A percentile compares a stretch with the other conserved stretches of the same genome.
Evolutionary conservation across 2,113 vertebrate genomes (phyloP).

Genomic region (Oncorhynchus gorbuscha): DNA sequence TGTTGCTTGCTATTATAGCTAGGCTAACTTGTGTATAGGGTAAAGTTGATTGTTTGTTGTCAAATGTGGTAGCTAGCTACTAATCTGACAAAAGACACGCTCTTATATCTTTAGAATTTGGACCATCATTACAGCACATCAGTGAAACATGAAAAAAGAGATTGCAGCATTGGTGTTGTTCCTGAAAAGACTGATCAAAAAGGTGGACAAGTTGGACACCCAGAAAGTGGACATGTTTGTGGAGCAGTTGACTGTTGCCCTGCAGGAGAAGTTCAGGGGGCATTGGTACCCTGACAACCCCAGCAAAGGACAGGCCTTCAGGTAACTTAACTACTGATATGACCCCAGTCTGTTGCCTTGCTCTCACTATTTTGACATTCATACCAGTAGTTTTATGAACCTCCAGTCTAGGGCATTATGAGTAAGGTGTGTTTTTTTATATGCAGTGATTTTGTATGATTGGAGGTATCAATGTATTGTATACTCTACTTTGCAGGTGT

Average conservation of each 20-base stretch:
- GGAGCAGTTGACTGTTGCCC: slow-evolving; percentile 64
- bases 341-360: too few species aligned
- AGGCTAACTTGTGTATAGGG: too few species aligned
- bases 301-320: slow-evolving; percentile 75
- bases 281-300: slow-evolving; percentile 79
- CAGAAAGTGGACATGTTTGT: slow-evolving; percentile 69
- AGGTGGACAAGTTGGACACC: slow-evolving; percentile 53
- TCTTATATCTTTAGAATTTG: slow-evolving; percentile 24
- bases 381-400: too few species aligned
- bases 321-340: slow-evolving; percentile 47
- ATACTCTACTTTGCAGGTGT: slow-evolving; percentile 64
- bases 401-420: too few species aligned
- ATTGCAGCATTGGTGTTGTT: slow-evolving; percentile 76
- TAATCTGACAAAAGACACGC: neutral
- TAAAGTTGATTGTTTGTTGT: neutral
- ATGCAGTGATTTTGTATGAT: too few species aligned
- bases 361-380: too few species aligned
- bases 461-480: neutral
- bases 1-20: too few species aligned
- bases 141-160: slow-evolving; percentile 74
- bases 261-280: slow-evolving; percentile 72
- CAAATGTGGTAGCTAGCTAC: neutral
- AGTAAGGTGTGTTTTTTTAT: too few species aligned
- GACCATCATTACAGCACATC: slow-evolving; percentile 21
- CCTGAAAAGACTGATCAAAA: slow-evolving; percentile 69